These are phyloP conservation scores for Lasius fuliginosus DNA, from an alignment of 2,888 invertebrate genomes.

Conservation along the genomic window DNA sequence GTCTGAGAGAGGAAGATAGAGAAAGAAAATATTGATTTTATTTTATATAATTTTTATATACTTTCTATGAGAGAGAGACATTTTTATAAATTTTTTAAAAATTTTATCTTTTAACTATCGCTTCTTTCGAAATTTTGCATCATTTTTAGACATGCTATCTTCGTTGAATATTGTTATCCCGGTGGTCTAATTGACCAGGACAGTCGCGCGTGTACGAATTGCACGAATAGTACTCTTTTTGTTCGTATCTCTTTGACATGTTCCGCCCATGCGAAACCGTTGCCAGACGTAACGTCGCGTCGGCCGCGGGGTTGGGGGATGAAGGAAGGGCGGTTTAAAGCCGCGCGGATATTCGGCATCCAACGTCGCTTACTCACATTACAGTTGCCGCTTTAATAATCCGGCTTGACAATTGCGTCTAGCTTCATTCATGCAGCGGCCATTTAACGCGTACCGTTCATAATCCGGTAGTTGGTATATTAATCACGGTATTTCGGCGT, in stretches of 20 bases:
- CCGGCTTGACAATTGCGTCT: constrained; percentile 52
- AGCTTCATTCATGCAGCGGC: constrained; percentile 42
- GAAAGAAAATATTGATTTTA: neutral
- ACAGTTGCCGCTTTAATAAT: constrained; percentile 53
- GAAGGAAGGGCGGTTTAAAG: constrained; percentile 36
- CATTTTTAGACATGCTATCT: constrained; percentile 41
- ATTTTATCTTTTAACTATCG: neutral
- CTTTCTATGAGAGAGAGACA: neutral
- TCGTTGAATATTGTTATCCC: constrained; percentile 39
- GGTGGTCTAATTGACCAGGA: constrained; percentile 55
- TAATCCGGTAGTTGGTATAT: constrained; percentile 33
- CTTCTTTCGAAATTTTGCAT: constrained; percentile 9
- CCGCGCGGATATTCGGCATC: constrained; percentile 49
- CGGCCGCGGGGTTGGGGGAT: neutral
- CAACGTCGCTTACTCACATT: constrained; percentile 17
- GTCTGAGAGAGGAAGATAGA: neutral
- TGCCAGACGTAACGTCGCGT: constrained; percentile 38
- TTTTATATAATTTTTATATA: neutral
- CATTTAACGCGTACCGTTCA: constrained; percentile 15
- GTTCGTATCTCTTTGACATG: constrained; percentile 36
- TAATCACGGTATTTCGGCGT: constrained; percentile 23
- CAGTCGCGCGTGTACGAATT: neutral
- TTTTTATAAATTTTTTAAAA: neutral
- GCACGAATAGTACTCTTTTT: constrained; percentile 18
- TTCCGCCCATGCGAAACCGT: constrained; percentile 26